A percentile compares a stretch with the other conserved stretches of the same genome.
Evolutionary conservation across 2,888 invertebrate genomes (phyloP).

Genomic region (Homarus gammarus): DNA sequence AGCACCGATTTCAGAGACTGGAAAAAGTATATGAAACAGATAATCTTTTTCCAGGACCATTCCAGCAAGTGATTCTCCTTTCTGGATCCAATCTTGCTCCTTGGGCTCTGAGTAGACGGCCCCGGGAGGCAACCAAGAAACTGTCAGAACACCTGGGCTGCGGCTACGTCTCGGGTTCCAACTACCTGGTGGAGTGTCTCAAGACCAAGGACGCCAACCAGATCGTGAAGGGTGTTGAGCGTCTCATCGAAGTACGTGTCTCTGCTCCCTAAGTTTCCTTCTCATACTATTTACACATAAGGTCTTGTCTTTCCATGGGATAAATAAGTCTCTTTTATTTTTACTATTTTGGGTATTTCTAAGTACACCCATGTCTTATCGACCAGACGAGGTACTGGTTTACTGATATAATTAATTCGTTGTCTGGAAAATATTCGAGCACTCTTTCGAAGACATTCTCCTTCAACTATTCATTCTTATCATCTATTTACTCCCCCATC

Average conservation of each 20-base stretch:
- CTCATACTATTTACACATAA: no score
- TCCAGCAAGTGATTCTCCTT: conserved; percentile 78
- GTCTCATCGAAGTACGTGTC: conserved; percentile 69
- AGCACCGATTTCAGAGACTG: background rate
- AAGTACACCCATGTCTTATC: no score
- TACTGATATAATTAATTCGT: no score
- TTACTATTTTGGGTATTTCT: no score
- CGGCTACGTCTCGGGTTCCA: conserved; percentile 31
- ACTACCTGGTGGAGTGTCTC: conserved; percentile 53
- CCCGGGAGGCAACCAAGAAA: conserved; percentile 45
- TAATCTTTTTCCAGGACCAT: conserved; percentile 76
- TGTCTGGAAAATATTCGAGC: no score
- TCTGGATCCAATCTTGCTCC: conserved; percentile 78
- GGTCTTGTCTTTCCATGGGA: no score
- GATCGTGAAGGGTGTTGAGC: conserved; percentile 67
- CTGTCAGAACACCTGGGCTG: conserved; percentile 67
- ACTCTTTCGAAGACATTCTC: no score
- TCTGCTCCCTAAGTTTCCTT: no score
- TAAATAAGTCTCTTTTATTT: no score
- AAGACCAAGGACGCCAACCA: conserved; percentile 46
- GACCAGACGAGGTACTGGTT: no score
- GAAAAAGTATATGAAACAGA: background rate
- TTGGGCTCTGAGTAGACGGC: conserved; percentile 77
- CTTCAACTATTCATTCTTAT: no score
- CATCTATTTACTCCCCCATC: background rate